phyloP scores from a whole-genome alignment of 2,797 vertebrate species.

The Myotis findleyi region DNA sequence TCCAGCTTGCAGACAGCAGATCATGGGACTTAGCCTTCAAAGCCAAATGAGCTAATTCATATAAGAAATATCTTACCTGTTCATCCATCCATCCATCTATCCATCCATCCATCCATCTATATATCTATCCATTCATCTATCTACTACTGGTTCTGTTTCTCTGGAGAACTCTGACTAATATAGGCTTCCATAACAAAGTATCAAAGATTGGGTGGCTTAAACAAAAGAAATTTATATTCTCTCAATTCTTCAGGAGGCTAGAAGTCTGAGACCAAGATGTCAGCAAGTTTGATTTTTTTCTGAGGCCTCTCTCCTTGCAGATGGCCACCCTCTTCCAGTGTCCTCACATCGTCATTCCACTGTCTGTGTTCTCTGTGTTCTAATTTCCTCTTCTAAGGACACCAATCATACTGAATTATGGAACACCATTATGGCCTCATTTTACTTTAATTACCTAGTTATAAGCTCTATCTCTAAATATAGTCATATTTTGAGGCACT shows the following conservation, averaged over 20 bases:
- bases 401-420: neutral
- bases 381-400: neutral
- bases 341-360: neutral
- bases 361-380: neutral
- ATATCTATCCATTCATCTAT: neutral
- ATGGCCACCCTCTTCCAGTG: neutral
- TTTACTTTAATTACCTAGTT: neutral
- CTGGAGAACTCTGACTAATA: neutral
- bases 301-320: neutral
- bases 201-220: neutral
- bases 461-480: neutral
- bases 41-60: neutral
- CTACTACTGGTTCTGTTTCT: neutral
- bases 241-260: neutral
- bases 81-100: neutral
- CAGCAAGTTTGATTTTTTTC: neutral
- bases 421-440: neutral
- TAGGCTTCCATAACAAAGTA: neutral
- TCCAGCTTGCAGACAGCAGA: neutral
- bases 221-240: neutral
- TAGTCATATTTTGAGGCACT: neutral
- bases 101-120: neutral
- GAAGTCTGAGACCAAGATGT: neutral
- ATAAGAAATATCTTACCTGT: neutral
- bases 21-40: neutral